phyloP scores from a whole-genome alignment of 2,797 vertebrate species.

The Channa striata region DNA sequence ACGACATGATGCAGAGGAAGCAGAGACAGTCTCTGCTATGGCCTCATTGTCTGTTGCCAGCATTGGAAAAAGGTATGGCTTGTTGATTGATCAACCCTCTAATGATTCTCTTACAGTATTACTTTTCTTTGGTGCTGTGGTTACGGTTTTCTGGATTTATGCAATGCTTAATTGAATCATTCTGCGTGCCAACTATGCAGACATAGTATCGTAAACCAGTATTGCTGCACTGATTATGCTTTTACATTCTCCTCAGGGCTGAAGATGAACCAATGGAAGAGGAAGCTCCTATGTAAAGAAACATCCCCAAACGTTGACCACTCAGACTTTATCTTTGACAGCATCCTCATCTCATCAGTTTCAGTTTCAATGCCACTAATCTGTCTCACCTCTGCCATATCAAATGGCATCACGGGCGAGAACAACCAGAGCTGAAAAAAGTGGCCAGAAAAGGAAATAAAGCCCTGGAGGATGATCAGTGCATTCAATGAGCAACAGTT shows the following conservation, averaged over 20 bases:
- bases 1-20: slow-evolving; percentile 91
- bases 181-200: not conserved
- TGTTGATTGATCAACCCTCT: not conserved
- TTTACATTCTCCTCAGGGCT: slow-evolving; percentile 76
- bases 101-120: not conserved
- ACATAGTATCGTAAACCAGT: not conserved
- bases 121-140: not conserved
- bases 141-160: not conserved
- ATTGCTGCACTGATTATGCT: not conserved
- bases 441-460: slow-evolving; percentile 52
- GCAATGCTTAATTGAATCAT: not conserved
- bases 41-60: slow-evolving; percentile 95
- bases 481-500: slow-evolving; percentile 37
- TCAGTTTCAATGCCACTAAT: slow-evolving; percentile 73
- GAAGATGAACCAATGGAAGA: slow-evolving; percentile 98
- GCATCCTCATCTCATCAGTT: slow-evolving; percentile 84
- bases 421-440: slow-evolving; percentile 59
- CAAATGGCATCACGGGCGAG: slow-evolving; percentile 62
- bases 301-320: slow-evolving; percentile 73
- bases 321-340: slow-evolving; percentile 83
- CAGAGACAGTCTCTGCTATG: slow-evolving; percentile 97
- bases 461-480: slow-evolving; percentile 62
- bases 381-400: slow-evolving; percentile 77
- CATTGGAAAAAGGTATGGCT: slow-evolving; percentile 89
- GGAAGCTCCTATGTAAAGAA: slow-evolving; percentile 92